A percentile compares a stretch with the other conserved stretches of the same genome.
phyloP scores from a whole-genome alignment of 2,113 vertebrate genomes.

The Cyprinodon variegatus region DNA sequence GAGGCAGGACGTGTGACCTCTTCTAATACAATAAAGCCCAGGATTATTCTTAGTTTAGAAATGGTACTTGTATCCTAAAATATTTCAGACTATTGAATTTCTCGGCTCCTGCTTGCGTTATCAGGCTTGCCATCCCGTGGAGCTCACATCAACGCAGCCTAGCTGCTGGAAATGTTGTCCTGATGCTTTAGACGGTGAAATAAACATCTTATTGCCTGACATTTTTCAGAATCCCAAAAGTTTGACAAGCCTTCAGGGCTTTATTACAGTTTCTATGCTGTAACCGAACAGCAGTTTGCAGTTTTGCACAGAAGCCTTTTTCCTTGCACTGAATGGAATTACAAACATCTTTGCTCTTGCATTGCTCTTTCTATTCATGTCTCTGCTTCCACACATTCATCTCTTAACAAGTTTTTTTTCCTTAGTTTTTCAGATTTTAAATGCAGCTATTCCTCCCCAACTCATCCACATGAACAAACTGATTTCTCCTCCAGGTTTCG shows the following conservation, averaged over 20 bases:
- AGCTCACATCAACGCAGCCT: neutral
- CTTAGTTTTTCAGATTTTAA: neutral
- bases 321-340: slow-evolving; percentile 6
- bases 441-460: neutral
- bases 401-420: neutral
- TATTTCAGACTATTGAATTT: neutral
- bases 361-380: neutral
- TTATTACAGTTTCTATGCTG: neutral
- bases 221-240: slow-evolving; percentile 9
- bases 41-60: neutral
- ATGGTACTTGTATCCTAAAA: neutral
- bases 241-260: neutral
- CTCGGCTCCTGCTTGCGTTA: neutral
- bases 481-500: slow-evolving; percentile 69
- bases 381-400: neutral
- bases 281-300: slow-evolving; percentile 1
- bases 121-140: neutral
- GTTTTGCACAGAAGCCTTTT: slow-evolving; percentile 5
- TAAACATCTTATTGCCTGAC: neutral
- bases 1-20: neutral
- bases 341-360: neutral
- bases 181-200: neutral
- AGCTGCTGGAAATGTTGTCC: neutral
- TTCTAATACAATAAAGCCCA: neutral
- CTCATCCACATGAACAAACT: slow-evolving; percentile 10